phyloP scores from a whole-genome alignment of 2,888 invertebrate species.

The Pristionchus mayeri region DNA sequence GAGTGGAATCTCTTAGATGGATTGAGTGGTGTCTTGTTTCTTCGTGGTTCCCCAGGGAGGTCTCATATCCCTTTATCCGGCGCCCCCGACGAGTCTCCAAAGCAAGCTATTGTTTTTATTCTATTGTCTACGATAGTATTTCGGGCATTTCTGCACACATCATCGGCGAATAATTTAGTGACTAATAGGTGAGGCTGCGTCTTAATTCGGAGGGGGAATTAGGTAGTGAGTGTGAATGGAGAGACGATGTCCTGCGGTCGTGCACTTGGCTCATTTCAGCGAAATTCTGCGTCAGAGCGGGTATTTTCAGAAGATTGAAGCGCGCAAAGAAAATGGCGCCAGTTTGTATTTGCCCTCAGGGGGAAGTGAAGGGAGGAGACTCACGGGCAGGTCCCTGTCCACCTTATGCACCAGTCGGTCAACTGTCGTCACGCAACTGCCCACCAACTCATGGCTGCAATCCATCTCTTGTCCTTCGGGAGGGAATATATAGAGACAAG shows the following conservation, averaged over 20 bases:
- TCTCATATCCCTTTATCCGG: constrained; percentile 41
- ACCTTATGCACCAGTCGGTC: constrained; percentile 76
- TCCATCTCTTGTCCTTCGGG: constrained; percentile 8
- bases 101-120: not conserved
- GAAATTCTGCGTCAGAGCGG: too few species aligned
- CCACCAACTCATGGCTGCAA: constrained; percentile 78
- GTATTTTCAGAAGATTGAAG: too few species aligned
- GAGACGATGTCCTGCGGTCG: too few species aligned
- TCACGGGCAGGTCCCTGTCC: constrained; percentile 60
- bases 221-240: not conserved
- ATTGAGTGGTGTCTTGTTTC: constrained; percentile 44
- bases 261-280: too few species aligned
- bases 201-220: constrained; percentile 13
- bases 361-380: not conserved
- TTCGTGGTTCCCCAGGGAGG: not conserved
- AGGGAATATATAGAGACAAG: not conserved
- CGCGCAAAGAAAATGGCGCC: too few species aligned
- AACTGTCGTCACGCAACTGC: constrained; percentile 79
- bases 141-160: not conserved
- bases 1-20: constrained; percentile 42
- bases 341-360: too few species aligned
- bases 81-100: not conserved
- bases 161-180: constrained; percentile 23
- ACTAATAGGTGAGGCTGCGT: not conserved
- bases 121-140: not conserved